Evolutionary conservation across 1,140 invertebrate genomes (phyloP), one percentile per base, ranked within the genome.

Genomic region (Drosophila kikkawai): DNA sequence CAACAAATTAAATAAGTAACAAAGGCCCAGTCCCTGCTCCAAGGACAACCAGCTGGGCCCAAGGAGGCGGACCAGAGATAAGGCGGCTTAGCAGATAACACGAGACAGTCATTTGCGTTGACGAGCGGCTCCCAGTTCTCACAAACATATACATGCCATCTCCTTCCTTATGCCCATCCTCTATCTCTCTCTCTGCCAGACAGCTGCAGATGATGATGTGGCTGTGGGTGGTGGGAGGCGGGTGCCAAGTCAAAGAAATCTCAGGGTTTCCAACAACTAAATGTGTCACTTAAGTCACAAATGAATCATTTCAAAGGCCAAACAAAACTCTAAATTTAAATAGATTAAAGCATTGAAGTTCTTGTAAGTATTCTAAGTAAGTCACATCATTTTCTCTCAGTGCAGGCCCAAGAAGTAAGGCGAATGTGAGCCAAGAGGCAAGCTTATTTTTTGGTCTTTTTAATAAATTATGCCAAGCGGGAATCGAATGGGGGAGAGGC

Each of bases 1-100:
- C 83, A 87, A 87, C 83, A 87, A 88, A 87, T 87, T 87, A 87
- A 87, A 87, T 88, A 87, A 88, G 83, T 88, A 88, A 87, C 83
- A 87, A 80, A 83, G 84, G 70, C 75, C 63, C 74, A 79, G 74
- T 75, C 82, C 61, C 34, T 60, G 0, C n/a, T 15, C 9, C 41
- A 9, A 12, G 47, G 32, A 71, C 32, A 22, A 7, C 13, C 36
- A 13, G 45, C 29, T 15, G 39, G 41, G 42, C 15, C 36, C 15
- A 37, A 37, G 39, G 56, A 41, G 34, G 64, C 55, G 56, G 67
- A 61, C 76, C 75, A 70, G 65, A 83, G 76, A 88, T 87, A 87
- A 88, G 84, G 75, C 83, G 76, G 83, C 83, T 88, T 88, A 87
- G 80, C 84, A 88, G 83, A 83, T 87, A 87, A 87, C 83, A 87